Evolutionary conservation across 2,888 invertebrate species (phyloP).

Genomic region (Protula sp.): DNA sequence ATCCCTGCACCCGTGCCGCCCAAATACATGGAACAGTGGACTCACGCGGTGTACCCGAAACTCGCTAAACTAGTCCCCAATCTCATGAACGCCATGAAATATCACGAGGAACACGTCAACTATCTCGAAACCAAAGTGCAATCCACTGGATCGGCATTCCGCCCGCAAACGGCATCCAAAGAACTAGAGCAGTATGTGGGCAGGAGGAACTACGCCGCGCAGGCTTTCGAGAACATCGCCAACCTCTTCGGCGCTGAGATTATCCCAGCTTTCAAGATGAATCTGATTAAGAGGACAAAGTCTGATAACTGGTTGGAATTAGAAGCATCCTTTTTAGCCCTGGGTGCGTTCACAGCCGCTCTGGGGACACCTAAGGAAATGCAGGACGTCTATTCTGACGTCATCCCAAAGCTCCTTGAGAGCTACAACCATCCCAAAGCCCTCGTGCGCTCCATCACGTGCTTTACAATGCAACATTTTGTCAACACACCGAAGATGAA

Average conservation of each 20-base stretch:
- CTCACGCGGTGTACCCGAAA: constrained; percentile 9
- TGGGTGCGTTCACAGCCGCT: constrained; percentile 19
- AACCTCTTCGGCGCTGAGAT: constrained; percentile 17
- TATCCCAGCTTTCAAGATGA: constrained; percentile 10
- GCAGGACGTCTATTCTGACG: constrained; percentile 9
- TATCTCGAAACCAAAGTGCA: constrained; percentile 6
- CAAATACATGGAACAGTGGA: constrained; percentile 15
- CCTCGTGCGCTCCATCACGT: constrained; percentile 20
- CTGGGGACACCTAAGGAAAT: constrained; percentile 18
- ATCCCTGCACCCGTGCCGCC: constrained; percentile 17
- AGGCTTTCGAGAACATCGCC: constrained; percentile 20
- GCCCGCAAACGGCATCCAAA: background rate
- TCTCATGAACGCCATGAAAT: constrained; percentile 15
- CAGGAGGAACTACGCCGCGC: constrained; percentile 17
- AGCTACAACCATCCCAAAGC: constrained; percentile 8
- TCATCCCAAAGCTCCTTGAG: constrained; percentile 14
- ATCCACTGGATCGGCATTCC: background rate
- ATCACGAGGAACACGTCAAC: constrained; percentile 12
- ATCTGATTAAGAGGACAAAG: constrained; percentile 10
- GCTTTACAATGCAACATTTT: constrained; percentile 21
- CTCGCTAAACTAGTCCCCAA: constrained; percentile 15
- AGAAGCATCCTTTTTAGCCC: constrained; percentile 17
- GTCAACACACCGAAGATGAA: constrained; percentile 14
- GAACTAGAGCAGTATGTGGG: constrained; percentile 9
- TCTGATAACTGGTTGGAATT: constrained; percentile 15